These are phyloP conservation scores for Labia minor DNA, from an alignment of 2,888 invertebrate species.

Conservation along the genomic window DNA sequence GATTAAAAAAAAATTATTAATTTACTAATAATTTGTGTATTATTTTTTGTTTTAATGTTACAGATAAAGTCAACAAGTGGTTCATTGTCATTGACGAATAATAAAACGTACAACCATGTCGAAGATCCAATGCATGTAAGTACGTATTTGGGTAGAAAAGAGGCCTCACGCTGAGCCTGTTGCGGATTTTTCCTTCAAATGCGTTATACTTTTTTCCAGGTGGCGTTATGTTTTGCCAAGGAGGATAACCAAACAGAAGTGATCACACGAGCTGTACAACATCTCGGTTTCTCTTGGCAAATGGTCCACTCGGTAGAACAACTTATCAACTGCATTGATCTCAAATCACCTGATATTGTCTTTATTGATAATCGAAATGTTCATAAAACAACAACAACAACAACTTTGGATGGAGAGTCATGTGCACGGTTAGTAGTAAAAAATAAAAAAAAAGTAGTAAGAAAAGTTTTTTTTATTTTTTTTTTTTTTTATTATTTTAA, in stretches of 20 bases:
- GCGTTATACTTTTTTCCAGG: not conserved
- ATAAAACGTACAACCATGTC: not conserved
- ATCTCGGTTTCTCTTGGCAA: not conserved
- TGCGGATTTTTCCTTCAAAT: too few species aligned
- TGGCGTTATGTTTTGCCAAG: not conserved
- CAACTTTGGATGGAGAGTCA: not conserved
- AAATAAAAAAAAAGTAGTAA: not conserved
- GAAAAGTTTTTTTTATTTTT: too few species aligned
- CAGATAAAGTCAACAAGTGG: not conserved
- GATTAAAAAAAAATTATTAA: too few species aligned
- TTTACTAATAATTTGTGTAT: too few species aligned
- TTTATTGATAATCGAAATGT: not conserved
- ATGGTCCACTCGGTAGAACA: not conserved
- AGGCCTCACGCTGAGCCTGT: too few species aligned
- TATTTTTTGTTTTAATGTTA: not conserved
- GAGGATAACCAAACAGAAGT: not conserved
- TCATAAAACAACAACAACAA: not conserved
- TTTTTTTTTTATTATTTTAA: too few species aligned
- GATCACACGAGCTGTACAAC: not conserved
- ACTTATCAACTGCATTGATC: not conserved
- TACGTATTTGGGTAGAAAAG: not conserved
- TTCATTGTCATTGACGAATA: not conserved
- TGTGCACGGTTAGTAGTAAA: not conserved
- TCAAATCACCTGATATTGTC: not conserved
- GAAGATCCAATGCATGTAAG: slow-evolving; percentile 5